Conservation (phyloP, 2,888 invertebrate species). For the Rhyacophila evoluta region DNA sequence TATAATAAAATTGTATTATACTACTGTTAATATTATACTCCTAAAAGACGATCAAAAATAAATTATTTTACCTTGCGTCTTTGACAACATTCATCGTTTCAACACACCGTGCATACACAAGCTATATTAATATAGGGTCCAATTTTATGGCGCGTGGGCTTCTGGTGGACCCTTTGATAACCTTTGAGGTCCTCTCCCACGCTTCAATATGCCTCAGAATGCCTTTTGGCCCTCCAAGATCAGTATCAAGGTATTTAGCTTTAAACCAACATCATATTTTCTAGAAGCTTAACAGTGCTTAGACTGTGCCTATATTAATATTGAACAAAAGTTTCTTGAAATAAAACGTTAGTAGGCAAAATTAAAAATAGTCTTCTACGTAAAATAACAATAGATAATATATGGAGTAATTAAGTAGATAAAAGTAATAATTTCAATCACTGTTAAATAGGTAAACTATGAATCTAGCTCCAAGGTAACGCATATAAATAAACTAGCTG, state of each 20-base stretch:
- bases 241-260: slow-evolving; percentile 5
- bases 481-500: too few species aligned
- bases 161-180: slow-evolving; percentile 1
- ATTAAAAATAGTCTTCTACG: background rate
- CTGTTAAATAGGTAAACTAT: too few species aligned
- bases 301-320: background rate
- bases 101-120: background rate
- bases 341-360: background rate
- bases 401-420: too few species aligned
- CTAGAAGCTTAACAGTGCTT: background rate
- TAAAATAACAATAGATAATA: too few species aligned
- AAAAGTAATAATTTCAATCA: too few species aligned
- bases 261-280: background rate
- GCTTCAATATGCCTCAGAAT: background rate
- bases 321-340: background rate
- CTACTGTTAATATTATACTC: too few species aligned
- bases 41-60: too few species aligned
- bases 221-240: slow-evolving; percentile 14
- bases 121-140: background rate
- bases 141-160: slow-evolving; percentile 13
- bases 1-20: too few species aligned
- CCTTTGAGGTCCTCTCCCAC: slow-evolving; percentile 9
- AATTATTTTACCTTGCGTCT: background rate
- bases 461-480: too few species aligned
- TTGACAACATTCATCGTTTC: too few species aligned